Evolutionary conservation across 1,140 invertebrate genomes (phyloP).

Genomic region (Orchesella cincta): DNA sequence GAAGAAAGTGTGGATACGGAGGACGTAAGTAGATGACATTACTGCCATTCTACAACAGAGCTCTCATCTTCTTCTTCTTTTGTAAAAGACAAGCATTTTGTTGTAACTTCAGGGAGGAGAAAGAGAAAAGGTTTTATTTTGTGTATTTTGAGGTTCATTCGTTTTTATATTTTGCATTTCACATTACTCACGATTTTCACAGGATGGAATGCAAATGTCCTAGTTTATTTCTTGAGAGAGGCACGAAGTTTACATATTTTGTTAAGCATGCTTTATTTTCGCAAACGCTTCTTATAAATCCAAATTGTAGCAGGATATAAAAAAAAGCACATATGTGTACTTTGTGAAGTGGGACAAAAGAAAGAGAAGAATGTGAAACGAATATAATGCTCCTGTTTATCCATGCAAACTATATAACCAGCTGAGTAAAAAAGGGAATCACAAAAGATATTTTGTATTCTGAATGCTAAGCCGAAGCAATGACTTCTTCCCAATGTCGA

Average conservation of each 20-base stretch:
- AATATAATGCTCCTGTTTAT: neutral
- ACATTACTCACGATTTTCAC: neutral
- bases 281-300: too few relatives aligned
- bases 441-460: too few relatives aligned
- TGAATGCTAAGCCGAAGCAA: too few relatives aligned
- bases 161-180: neutral
- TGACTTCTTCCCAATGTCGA: too few relatives aligned
- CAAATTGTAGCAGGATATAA: too few relatives aligned
- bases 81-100: neutral
- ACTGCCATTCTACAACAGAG: neutral
- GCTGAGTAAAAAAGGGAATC: too few relatives aligned
- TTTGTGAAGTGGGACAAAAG: neutral
- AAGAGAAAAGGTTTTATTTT: neutral
- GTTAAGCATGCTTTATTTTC: neutral
- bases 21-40: too few relatives aligned
- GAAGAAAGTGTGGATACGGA: too few relatives aligned
- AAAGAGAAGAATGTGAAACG: neutral
- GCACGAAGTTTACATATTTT: neutral
- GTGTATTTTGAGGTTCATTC: neutral
- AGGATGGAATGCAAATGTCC: neutral
- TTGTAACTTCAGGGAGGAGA: too few relatives aligned
- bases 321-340: neutral
- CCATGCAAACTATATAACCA: neutral
- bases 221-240: neutral
- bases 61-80: neutral